Conservation (phyloP, 1,140 invertebrate species). For the Asbolus verrucosus region DNA sequence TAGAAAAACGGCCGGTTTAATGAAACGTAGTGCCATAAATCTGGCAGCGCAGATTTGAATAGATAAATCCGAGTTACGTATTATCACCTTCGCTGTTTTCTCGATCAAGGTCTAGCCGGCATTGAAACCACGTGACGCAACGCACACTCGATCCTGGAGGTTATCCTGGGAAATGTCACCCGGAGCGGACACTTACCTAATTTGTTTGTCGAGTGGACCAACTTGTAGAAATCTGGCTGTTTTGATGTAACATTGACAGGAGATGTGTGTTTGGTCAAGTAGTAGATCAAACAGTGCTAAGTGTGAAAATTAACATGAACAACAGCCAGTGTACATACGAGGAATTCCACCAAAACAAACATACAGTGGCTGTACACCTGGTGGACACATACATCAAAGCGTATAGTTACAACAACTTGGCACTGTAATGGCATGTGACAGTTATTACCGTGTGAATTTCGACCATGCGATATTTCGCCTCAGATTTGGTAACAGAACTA, state of each 20-base stretch:
- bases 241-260: constrained; percentile 50
- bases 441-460: constrained; percentile 38
- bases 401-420: constrained; percentile 17
- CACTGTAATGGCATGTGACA: constrained; percentile 4
- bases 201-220: not conserved
- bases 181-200: not conserved
- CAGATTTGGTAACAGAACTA: too few relatives aligned
- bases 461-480: too few relatives aligned
- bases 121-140: constrained; percentile 26
- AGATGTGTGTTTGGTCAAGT: constrained; percentile 53
- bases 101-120: constrained; percentile 39
- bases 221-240: constrained; percentile 1
- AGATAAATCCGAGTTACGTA: constrained; percentile 8
- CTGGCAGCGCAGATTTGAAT: too few relatives aligned
- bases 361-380: constrained; percentile 57
- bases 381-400: constrained; percentile 15
- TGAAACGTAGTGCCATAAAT: constrained; percentile 6
- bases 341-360: constrained; percentile 56
- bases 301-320: constrained; percentile 59
- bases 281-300: constrained; percentile 56
- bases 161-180: constrained; percentile 31
- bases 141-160: constrained; percentile 5
- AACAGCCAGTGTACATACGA: constrained; percentile 56
- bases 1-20: not conserved
- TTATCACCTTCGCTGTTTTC: constrained; percentile 30